Percentiles rank a stretch among this genome's conserved stretches.
phyloP scores from a whole-genome alignment of 2,888 invertebrate species.

The Plagodis pulveraria region DNA sequence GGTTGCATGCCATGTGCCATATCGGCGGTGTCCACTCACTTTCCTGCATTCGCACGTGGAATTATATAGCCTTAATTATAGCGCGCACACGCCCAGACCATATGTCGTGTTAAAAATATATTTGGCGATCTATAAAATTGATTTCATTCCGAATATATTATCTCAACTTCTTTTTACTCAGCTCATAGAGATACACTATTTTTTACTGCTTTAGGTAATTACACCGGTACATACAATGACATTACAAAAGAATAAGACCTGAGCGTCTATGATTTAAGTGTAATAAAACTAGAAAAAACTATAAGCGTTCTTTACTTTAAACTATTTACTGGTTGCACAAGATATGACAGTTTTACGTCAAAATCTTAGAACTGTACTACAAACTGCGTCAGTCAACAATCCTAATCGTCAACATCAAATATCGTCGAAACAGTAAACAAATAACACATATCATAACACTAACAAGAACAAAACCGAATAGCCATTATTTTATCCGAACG shows the following conservation, averaged over 20 bases:
- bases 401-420: conserved; percentile 16
- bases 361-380: conserved; percentile 1
- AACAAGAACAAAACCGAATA: conserved; percentile 24
- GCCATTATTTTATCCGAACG: conserved; percentile 37
- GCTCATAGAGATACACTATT: too few species aligned
- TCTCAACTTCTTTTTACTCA: too few species aligned
- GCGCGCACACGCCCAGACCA: conserved; percentile 1
- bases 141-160: too few species aligned
- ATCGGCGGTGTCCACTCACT: conserved; percentile 73
- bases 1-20: conserved; percentile 65
- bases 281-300: too few species aligned
- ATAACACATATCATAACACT: conserved; percentile 30
- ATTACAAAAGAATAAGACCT: too few species aligned
- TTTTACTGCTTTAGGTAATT: too few species aligned
- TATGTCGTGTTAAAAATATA: neutral
- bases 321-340: neutral
- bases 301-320: too few species aligned
- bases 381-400: conserved; percentile 10
- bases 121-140: neutral
- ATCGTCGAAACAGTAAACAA: conserved; percentile 30
- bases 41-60: conserved; percentile 67
- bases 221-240: too few species aligned
- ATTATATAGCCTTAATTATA: conserved; percentile 67
- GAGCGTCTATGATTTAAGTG: too few species aligned
- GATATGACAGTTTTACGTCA: conserved; percentile 14